These are phyloP conservation scores for Sipunculus nudus DNA, from an alignment of 2,888 invertebrate species.

Conservation along the genomic window DNA sequence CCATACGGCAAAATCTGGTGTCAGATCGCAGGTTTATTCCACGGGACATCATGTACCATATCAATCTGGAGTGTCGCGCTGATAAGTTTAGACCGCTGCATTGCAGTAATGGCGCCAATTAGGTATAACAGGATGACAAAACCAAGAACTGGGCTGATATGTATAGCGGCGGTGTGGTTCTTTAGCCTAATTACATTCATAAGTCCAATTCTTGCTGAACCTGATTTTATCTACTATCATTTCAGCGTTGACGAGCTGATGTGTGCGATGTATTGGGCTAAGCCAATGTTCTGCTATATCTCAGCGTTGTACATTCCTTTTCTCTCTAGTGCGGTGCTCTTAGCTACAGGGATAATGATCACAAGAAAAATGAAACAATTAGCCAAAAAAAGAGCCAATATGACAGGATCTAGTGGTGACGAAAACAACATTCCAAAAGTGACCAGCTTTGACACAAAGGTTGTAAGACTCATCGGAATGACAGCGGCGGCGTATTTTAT, in stretches of 20 bases:
- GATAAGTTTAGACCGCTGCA: constrained; percentile 43
- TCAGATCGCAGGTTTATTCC: constrained; percentile 41
- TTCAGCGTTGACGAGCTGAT: constrained; percentile 19
- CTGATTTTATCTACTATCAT: constrained; percentile 26
- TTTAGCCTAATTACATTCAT: constrained; percentile 34
- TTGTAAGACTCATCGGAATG: constrained; percentile 34
- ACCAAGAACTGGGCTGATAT: not conserved
- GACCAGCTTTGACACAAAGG: constrained; percentile 21
- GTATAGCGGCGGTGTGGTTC: constrained; percentile 13
- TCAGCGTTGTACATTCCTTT: constrained; percentile 39
- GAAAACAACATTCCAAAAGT: no score
- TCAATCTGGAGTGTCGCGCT: constrained; percentile 45
- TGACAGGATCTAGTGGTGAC: not conserved
- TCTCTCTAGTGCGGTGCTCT: constrained; percentile 31
- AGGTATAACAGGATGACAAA: constrained; percentile 25
- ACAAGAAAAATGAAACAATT: not conserved
- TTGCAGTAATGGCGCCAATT: constrained; percentile 41
- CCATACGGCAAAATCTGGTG: constrained; percentile 43
- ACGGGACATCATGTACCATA: constrained; percentile 41
- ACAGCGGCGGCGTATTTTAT: constrained; percentile 40
- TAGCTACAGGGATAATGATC: constrained; percentile 22
- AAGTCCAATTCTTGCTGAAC: constrained; percentile 29
- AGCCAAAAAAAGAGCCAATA: not conserved
- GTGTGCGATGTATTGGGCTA: constrained; percentile 31
- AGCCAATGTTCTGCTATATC: constrained; percentile 18